Evolutionary conservation across 2,888 invertebrate genomes (phyloP).

Genomic region (Periphyllus acericola): DNA sequence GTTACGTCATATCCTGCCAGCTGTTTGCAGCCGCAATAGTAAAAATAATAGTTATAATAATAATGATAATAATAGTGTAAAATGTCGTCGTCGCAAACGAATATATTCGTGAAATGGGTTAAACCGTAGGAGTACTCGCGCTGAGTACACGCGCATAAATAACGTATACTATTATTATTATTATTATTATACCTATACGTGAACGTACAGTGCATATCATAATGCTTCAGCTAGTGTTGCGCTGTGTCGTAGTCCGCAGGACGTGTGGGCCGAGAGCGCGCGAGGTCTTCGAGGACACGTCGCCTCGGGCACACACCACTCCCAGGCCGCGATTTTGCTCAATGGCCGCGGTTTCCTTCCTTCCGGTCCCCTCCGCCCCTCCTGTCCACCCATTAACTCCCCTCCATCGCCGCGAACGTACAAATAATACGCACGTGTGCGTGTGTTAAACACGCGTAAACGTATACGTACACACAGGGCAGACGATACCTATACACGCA

Average conservation of each 20-base stretch:
- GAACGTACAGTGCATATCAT: neutral
- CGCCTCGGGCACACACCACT: slow-evolving; percentile 40
- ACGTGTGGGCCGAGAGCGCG: slow-evolving; percentile 29
- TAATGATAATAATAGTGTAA: slow-evolving; percentile 13
- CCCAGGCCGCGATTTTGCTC: slow-evolving; percentile 49
- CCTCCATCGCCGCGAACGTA: neutral
- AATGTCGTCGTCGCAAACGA: slow-evolving; percentile 45
- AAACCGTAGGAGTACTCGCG: slow-evolving; percentile 50
- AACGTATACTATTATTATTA: neutral
- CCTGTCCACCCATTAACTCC: neutral
- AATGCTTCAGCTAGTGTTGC: no score
- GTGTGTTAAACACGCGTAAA: neutral
- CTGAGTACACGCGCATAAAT: neutral
- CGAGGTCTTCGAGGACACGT: slow-evolving; percentile 49
- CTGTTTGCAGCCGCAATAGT: slow-evolving; percentile 7
- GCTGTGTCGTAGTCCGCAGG: neutral
- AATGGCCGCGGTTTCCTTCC: slow-evolving; percentile 41
- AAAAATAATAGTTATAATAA: slow-evolving; percentile 7
- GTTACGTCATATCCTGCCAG: slow-evolving; percentile 53
- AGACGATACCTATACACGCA: neutral
- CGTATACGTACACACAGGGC: neutral
- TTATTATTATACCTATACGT: neutral
- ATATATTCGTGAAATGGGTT: slow-evolving; percentile 59
- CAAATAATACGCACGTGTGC: neutral
- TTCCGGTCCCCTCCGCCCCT: slow-evolving; percentile 22